Percentiles rank a stretch among this genome's conserved stretches.
These are phyloP conservation scores for Cerastis leucographa DNA, from an alignment of 2,888 invertebrate genomes.

Conservation along the genomic window DNA sequence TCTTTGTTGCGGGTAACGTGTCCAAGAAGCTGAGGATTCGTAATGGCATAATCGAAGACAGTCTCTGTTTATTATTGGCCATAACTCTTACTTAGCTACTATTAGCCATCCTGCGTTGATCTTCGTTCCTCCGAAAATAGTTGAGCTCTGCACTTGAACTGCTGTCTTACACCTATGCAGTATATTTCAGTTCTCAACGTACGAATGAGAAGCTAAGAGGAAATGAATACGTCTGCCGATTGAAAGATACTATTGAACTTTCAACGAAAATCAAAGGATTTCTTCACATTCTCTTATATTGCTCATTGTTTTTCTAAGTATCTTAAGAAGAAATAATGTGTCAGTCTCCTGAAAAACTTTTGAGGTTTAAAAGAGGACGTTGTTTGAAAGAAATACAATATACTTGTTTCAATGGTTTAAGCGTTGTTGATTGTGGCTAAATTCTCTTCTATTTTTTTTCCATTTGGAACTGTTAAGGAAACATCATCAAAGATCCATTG, in stretches of 20 bases:
- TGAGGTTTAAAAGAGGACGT: neutral
- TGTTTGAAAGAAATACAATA: too few species aligned
- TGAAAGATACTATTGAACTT: constrained; percentile 77
- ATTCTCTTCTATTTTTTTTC: neutral
- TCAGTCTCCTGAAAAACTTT: neutral
- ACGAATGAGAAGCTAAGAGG: constrained; percentile 73
- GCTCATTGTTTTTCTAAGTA: constrained; percentile 28
- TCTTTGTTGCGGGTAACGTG: too few species aligned
- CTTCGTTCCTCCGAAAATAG: too few species aligned
- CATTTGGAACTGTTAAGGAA: neutral
- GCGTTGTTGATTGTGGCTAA: neutral
- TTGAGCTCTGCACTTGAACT: too few species aligned
- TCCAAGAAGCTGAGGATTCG: too few species aligned
- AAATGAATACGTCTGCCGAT: constrained; percentile 83
- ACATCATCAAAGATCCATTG: too few species aligned
- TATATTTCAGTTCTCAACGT: constrained; percentile 49
- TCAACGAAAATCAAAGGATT: constrained; percentile 56
- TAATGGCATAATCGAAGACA: too few species aligned
- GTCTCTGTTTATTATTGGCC: too few species aligned
- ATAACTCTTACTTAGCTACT: too few species aligned
- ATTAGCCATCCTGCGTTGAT: neutral
- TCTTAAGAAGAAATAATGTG: neutral
- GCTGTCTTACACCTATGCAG: constrained; percentile 24
- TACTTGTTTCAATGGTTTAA: neutral
- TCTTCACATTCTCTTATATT: constrained; percentile 13